Percentiles rank a stretch among this genome's conserved stretches.
Conservation (phyloP, 1,140 invertebrate genomes). For the Drosophila subpulchrella region DNA sequence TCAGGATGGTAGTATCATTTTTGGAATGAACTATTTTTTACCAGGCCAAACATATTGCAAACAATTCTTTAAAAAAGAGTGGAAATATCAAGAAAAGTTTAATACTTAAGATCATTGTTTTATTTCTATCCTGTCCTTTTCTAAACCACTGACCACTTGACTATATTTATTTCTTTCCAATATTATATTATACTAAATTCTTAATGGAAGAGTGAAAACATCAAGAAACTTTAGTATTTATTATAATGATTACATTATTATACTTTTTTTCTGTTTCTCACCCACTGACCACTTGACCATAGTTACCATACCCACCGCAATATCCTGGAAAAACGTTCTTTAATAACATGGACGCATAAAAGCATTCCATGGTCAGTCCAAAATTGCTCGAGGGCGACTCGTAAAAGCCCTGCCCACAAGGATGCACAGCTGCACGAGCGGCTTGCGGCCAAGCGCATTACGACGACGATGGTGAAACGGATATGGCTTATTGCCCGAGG, state of each 20-base stretch:
- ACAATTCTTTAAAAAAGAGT: too few species aligned
- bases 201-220: too few species aligned
- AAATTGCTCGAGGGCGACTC: slow-evolving; percentile 37
- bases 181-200: too few species aligned
- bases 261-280: not conserved
- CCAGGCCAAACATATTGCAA: too few species aligned
- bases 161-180: too few species aligned
- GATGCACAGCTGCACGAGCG: slow-evolving; percentile 16
- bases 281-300: not conserved
- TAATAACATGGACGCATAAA: slow-evolving; percentile 23
- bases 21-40: too few species aligned
- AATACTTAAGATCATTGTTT: too few species aligned
- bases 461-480: not conserved
- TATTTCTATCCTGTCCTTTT: too few species aligned
- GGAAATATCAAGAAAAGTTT: too few species aligned
- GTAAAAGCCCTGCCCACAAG: slow-evolving; percentile 31
- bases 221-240: too few species aligned
- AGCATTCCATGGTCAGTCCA: slow-evolving; percentile 37
- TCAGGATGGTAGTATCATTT: not conserved
- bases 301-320: slow-evolving; percentile 3
- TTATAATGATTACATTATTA: not conserved
- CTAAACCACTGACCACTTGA: too few species aligned
- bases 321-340: not conserved
- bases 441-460: not conserved
- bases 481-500: slow-evolving; percentile 18